Base-by-base conservation (phyloP, 2,888 invertebrate species). In the Chrysopilus asiliformis region DNA sequence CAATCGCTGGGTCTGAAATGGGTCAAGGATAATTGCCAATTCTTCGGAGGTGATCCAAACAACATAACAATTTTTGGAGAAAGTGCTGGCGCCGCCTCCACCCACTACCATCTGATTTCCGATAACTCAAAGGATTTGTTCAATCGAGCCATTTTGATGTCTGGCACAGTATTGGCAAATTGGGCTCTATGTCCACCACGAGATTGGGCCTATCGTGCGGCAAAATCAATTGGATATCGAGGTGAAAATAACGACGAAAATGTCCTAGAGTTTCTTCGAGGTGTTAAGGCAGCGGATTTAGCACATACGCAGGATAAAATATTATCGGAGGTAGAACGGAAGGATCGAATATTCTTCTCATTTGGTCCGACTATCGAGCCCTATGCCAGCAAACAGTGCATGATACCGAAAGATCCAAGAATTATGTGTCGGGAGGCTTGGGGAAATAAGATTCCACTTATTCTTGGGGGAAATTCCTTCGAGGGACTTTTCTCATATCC, bases 41-140 rank as follows among this genome's bases (percentile, higher is more conserved):
- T 54, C 9, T 70, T 70, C 46, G 65, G 66, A 37, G 70, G 70
- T 4, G 65, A 70, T 53, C 57, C 65, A 2, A 51, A 61, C n/a
- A 70, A 70, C 47, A 64, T 61, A 0, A 69, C 68, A 0, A 45
- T 70, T 1, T 68, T 68, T 45, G 69, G 70, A 2, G 66, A 68
- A 44, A 69, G 69, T 48, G 68, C 68, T 4, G 70, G 70, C 5
- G 66, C 56, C 8, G 62, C 61, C 4, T 60, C 66, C 1, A 61
- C 64, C 1, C 65, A 69, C 46, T 55, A 58, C 25, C 53, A 68
- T n/a, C 48, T 66, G 28, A 44, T 68, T 3, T 67, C 67, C 2
- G 63, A 65, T 5, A 57, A 63, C 42, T 58, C 66, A 0, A 64
- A 64, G 48, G 58, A 53, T 3, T 43, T 60, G 4, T 45, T 61